phyloP scores from a whole-genome alignment of 2,888 invertebrate genomes.

The Amiota mariae region DNA sequence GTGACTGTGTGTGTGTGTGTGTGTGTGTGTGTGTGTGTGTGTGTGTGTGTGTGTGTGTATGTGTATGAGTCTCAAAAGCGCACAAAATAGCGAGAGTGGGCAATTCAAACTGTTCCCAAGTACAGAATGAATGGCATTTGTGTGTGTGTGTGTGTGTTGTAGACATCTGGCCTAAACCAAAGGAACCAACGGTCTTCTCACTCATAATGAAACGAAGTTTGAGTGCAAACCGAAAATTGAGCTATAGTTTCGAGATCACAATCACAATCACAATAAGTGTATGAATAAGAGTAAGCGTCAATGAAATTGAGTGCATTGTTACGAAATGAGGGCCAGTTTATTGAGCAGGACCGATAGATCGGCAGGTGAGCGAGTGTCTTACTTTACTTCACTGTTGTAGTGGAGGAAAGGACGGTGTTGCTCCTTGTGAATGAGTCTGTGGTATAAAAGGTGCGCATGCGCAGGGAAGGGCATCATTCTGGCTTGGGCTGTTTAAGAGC shows the following conservation, averaged over 20 bases:
- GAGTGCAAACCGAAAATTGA: conserved; percentile 12
- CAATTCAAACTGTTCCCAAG: conserved; percentile 18
- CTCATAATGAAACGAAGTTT: not conserved
- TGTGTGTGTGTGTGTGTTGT: not conserved
- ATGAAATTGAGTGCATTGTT: conserved; percentile 29
- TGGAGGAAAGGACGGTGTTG: not conserved
- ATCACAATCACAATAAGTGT: not conserved
- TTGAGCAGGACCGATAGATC: conserved; percentile 1
- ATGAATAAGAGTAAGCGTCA: conserved; percentile 14
- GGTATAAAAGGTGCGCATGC: conserved; percentile 53
- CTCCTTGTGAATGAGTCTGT: conserved; percentile 3
- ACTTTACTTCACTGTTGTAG: not conserved
- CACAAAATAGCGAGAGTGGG: not conserved
- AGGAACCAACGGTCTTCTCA: not conserved
- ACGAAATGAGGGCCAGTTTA: not conserved
- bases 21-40: not conserved
- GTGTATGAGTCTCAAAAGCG: not conserved
- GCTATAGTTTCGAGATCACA: too few species aligned
- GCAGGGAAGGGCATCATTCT: conserved; percentile 73
- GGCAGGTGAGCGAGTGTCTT: conserved; percentile 3
- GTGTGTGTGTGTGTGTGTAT: not conserved
- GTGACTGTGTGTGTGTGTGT: not conserved
- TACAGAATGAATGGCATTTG: not conserved
- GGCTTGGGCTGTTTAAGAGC: conserved; percentile 65
- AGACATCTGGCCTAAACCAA: conserved; percentile 16